These are phyloP conservation scores for Lasaia peninsularis DNA, from an alignment of 1,140 invertebrate genomes.

Conservation along the genomic window DNA sequence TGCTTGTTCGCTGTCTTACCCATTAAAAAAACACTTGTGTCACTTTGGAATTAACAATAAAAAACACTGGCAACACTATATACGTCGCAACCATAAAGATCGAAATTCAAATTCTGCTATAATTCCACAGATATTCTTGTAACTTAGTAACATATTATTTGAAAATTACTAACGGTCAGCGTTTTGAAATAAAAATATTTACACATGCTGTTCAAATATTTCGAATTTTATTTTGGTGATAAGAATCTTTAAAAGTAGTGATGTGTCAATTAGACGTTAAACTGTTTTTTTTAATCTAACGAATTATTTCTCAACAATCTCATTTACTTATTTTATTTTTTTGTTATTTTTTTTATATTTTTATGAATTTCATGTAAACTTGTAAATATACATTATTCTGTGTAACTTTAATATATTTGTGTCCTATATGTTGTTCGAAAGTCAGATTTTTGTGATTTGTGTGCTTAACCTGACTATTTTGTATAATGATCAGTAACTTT, in stretches of 20 bases:
- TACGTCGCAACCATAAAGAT: too few species aligned
- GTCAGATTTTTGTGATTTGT: not conserved
- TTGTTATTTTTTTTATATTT: not conserved
- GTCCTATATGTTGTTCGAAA: not conserved
- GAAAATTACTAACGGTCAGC: not conserved
- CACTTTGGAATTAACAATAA: too few species aligned
- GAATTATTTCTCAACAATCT: not conserved
- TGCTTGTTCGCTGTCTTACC: too few species aligned
- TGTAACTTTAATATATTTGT: not conserved
- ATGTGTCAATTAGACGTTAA: slow-evolving; percentile 1
- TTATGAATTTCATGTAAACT: not conserved
- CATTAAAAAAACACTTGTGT: too few species aligned
- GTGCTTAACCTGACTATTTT: not conserved
- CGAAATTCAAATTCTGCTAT: too few species aligned
- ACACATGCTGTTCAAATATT: not conserved
- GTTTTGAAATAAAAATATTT: not conserved
- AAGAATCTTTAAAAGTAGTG: not conserved
- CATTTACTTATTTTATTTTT: slow-evolving; percentile 2
- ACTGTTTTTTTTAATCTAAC: not conserved
- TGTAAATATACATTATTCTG: not conserved
- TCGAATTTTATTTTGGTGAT: not conserved
- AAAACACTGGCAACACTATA: too few species aligned
- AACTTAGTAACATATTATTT: not conserved
- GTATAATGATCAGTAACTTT: too few species aligned
- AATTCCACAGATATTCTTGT: too few species aligned